phyloP scores from a whole-genome alignment of 2,888 invertebrate species.

The Metalampra italica region DNA sequence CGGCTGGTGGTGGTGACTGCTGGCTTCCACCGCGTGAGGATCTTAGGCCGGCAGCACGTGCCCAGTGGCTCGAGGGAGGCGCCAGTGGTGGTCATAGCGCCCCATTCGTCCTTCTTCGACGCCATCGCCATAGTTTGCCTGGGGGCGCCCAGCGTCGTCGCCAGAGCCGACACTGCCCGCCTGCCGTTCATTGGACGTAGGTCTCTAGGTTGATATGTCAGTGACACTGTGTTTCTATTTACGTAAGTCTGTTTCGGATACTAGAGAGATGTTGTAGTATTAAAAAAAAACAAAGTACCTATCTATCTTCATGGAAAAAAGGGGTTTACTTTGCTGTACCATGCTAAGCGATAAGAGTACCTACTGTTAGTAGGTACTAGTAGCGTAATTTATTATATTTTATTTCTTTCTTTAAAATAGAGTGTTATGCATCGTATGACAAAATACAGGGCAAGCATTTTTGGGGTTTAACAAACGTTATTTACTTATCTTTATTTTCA shows the following conservation, averaged over 20 bases:
- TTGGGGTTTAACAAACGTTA: no score
- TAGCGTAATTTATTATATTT: no score
- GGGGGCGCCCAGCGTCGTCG: conserved; percentile 93
- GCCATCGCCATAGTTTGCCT: conserved; percentile 89
- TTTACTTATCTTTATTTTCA: no score
- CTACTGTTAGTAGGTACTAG: no score
- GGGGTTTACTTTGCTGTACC: no score
- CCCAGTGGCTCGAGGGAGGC: conserved; percentile 81
- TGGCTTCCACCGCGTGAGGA: conserved; percentile 89
- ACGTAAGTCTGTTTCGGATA: background rate
- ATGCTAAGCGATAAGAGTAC: no score
- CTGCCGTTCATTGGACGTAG: conserved; percentile 95
- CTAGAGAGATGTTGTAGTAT: background rate
- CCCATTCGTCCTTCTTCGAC: conserved; percentile 95
- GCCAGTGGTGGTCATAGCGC: conserved; percentile 91
- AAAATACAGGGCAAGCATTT: no score
- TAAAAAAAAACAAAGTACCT: no score
- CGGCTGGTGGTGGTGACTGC: conserved; percentile 87
- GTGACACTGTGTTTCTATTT: background rate
- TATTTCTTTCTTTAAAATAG: no score
- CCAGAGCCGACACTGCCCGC: conserved; percentile 89
- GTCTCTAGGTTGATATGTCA: conserved; percentile 33
- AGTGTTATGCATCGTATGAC: no score
- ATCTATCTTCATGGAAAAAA: no score
- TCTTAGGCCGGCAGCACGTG: conserved; percentile 81